A percentile compares a stretch with the other conserved stretches of the same genome.
phyloP scores from a whole-genome alignment of 2,888 invertebrate species.

The Tachystola acroxantha region DNA sequence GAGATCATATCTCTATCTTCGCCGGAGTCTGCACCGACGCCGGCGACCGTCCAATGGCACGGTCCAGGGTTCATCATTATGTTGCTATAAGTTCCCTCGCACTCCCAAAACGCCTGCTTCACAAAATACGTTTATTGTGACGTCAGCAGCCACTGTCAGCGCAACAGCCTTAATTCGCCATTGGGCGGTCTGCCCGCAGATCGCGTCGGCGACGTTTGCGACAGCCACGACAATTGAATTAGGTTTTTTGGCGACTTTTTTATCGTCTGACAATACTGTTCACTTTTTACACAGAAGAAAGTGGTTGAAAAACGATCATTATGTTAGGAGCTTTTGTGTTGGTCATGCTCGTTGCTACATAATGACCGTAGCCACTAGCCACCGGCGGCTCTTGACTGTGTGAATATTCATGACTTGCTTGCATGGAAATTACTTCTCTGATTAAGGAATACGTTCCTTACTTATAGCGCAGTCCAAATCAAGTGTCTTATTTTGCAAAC shows the following conservation, averaged over 20 bases:
- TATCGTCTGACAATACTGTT: conserved; percentile 27
- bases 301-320: conserved; percentile 55
- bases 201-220: conserved; percentile 18
- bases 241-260: conserved; percentile 50
- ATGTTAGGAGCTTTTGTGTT: conserved; percentile 42
- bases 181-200: conserved; percentile 9
- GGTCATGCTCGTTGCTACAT: conserved; percentile 27
- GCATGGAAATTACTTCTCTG: conserved; percentile 30
- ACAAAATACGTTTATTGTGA: too few relatives aligned
- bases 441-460: conserved; percentile 11
- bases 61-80: too few relatives aligned
- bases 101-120: too few relatives aligned
- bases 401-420: conserved; percentile 29
- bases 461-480: too few relatives aligned
- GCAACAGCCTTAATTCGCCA: conserved; percentile 15
- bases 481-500: too few relatives aligned
- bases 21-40: too few relatives aligned
- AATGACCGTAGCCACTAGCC: conserved; percentile 18
- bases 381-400: conserved; percentile 14
- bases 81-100: too few relatives aligned
- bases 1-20: too few relatives aligned
- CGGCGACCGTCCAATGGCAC: too few relatives aligned
- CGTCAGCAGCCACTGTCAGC: too few relatives aligned
- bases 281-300: conserved; percentile 52
- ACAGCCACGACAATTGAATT: conserved; percentile 67